Base-by-base conservation (phyloP, 2,113 vertebrate species). In the Apeltes quadracus region DNA sequence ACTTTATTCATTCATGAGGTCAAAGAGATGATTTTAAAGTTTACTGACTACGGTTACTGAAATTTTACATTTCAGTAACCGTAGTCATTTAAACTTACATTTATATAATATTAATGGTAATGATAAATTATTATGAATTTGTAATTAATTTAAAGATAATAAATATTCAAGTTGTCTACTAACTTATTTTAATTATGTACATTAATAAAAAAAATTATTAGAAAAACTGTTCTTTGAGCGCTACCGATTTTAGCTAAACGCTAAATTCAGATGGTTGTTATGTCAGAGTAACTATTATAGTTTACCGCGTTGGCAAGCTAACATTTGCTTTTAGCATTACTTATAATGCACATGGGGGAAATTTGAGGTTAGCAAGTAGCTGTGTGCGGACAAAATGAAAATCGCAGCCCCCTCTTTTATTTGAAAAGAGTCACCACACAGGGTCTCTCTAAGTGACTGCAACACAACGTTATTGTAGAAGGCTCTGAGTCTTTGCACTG, bases 61-160 rank as follows among this genome's bases (percentile, higher is more conserved):
- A 34, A 34, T 87, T 82, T 18, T 70, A 84, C n/a, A n/a, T n/a
- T n/a, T n/a, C n/a, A n/a, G n/a, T n/a, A n/a, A n/a, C n/a, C n/a
- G n/a, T n/a, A n/a, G n/a, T n/a, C n/a, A 78, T 65, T 61, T 39
- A 79, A 74, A 58, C 44, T 66, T 78, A 69, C 20, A 57, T 68
- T 56, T 55, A 72, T 84, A 39, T 55, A 65, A 58, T 71, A 69
- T 81, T 81, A 77, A 81, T 69, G 38, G 16, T 69, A 64, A 81
- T n/a, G n/a, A 78, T 72, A 72, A 70, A 75, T 71, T 79, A 66
- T 69, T 75, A 84, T 9, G 50, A 55, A 70, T 84, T 72, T 90
- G 83, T 90, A 58, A 84, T 90, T 89, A n/a, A n/a, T 82, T 78
- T 79, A 79, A 86, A 80, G 16, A 71, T 64, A 83, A 86, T 84